A percentile compares a stretch with the other conserved stretches of the same genome.
Evolutionary conservation across 2,888 invertebrate genomes (phyloP).

Genomic region (Tetranychus piercei): DNA sequence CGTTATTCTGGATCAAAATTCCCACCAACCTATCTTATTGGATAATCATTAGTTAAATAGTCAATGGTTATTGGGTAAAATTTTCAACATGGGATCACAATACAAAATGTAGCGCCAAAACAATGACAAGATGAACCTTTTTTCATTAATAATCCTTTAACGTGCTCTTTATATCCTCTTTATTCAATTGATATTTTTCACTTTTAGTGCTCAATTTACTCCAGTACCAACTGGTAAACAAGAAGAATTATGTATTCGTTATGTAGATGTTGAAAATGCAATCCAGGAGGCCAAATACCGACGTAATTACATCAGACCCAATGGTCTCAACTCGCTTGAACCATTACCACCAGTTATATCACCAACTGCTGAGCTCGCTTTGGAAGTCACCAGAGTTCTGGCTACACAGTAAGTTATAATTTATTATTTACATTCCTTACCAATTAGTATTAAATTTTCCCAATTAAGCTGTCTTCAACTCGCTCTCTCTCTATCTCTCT

Average conservation of each 20-base stretch:
- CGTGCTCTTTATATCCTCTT: not conserved
- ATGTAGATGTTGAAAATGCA: conserved; percentile 22
- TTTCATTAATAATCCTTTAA: not conserved
- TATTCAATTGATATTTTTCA: not conserved
- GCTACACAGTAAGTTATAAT: conserved; percentile 13
- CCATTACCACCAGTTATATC: conserved; percentile 78
- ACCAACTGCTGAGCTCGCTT: conserved; percentile 38
- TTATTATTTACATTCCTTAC: not conserved
- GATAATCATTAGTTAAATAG: no score
- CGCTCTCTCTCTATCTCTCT: not conserved
- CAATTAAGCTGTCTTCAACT: not conserved
- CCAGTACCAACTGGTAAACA: conserved; percentile 8
- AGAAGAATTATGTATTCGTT: conserved; percentile 22
- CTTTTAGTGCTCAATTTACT: not conserved
- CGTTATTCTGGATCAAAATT: no score
- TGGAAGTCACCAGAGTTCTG: conserved; percentile 22
- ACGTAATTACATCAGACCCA: conserved; percentile 15
- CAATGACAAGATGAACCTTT: no score
- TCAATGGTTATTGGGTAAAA: no score
- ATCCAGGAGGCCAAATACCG: conserved; percentile 18
- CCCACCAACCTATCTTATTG: no score
- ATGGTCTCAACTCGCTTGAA: conserved; percentile 42
- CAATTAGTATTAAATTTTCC: not conserved
- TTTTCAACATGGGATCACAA: no score
- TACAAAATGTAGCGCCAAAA: no score